Evolutionary conservation across 1,140 invertebrate species (phyloP), one percentile per base, ranked within the genome.

Genomic region (Eriosoma lanigerum): DNA sequence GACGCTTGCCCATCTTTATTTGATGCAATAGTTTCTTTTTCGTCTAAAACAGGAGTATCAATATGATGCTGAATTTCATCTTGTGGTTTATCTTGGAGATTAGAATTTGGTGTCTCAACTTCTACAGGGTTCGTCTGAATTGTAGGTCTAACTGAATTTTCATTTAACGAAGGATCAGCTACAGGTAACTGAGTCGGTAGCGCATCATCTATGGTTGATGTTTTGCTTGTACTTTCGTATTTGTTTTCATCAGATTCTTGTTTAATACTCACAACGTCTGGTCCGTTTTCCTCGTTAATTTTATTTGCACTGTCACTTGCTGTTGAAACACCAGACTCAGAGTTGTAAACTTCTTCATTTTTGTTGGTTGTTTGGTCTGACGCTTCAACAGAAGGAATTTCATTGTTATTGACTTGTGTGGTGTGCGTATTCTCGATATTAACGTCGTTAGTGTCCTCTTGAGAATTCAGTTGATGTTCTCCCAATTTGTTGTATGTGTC

Each of bases 341-440:
- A 29, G 4, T 48, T 52, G 24, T 38, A 44, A 15, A 38, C 5
- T 50, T 54, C 81, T 82, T 83, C 82, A 54, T 68, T 62, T 75
- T 75, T 54, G 17, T 48, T 21, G 52, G 68, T 72, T 3, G 52
- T 21, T 19, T 48, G 50, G 62, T 82, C 84, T 21, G 81, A 50
- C 5, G 54, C 3, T 68, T 73, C 81, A 46, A 84, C 84, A 3
- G 82, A 82, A 24, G 83, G 81, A n/a, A 81, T 17, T 50, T 84
- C 81, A 48, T 82, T 83, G 19, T 70, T 72, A 38, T 76, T 17
- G 56, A 48, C 52, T 48, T 24, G n/a, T 32, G 81, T 50, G 12
- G 76, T 44, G 19, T 48, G 12, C 4, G 78, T 73, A 54, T 82
- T n/a, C 5, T 81, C 72, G n/a, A 21, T 12, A 26, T 24, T n/a